Evolutionary conservation across 2,888 invertebrate genomes (phyloP).

Genomic region (Xestia ashworthii): DNA sequence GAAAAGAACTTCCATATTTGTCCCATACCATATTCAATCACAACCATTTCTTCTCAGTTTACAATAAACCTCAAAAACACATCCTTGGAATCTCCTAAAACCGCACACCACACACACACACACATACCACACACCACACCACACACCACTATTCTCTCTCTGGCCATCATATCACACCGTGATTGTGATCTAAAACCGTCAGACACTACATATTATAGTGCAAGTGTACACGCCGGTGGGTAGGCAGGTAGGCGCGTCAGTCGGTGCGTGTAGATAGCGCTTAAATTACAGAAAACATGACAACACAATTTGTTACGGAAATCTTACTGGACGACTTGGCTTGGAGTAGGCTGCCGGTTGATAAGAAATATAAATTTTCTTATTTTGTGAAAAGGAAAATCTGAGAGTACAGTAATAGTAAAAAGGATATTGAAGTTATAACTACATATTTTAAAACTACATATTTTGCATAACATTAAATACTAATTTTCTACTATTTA

Average conservation of each 20-base stretch:
- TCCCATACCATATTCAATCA: not conserved
- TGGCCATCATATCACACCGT: slow-evolving; percentile 8
- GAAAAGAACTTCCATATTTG: not conserved
- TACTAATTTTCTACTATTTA: no score
- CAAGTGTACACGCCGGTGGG: slow-evolving; percentile 27
- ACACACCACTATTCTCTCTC: no score
- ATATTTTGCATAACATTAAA: no score
- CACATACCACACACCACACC: no score
- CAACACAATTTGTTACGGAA: slow-evolving; percentile 83
- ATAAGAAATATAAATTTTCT: slow-evolving; percentile 22
- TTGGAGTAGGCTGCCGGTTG: slow-evolving; percentile 32
- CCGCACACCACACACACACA: no score
- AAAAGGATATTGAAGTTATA: not conserved
- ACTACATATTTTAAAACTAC: no score
- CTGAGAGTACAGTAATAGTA: not conserved
- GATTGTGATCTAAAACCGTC: slow-evolving; percentile 45
- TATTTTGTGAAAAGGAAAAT: not conserved
- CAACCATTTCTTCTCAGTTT: not conserved
- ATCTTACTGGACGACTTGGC: slow-evolving; percentile 57
- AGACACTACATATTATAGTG: slow-evolving; percentile 26
- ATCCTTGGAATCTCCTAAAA: slow-evolving; percentile 18
- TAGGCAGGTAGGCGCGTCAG: slow-evolving; percentile 29
- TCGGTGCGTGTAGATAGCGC: slow-evolving; percentile 72
- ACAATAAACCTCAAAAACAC: not conserved
- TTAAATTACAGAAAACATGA: slow-evolving; percentile 85